Evolutionary conservation across 2,888 invertebrate genomes (phyloP).

Genomic region (Ectemnius lituratus): DNA sequence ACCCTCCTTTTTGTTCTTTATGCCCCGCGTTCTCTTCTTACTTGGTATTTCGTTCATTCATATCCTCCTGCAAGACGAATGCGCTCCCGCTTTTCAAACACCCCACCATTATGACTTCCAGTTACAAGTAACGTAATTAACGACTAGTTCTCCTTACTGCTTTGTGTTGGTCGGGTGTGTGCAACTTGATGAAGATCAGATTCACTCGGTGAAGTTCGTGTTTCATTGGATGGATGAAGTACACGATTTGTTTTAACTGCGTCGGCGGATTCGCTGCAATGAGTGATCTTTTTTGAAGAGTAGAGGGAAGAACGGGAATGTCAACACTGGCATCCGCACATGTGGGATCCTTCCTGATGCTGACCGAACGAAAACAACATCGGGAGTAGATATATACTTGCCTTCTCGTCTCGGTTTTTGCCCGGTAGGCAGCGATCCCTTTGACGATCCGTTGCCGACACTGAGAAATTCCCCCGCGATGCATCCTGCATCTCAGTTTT

Average conservation of each 20-base stretch:
- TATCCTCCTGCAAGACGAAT: constrained; percentile 51
- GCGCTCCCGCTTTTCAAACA: constrained; percentile 18
- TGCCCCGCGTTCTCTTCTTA: constrained; percentile 59
- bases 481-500: constrained; percentile 13
- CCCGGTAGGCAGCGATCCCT: constrained; percentile 18
- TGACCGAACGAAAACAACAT: constrained; percentile 24
- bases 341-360: constrained; percentile 28
- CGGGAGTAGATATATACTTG: constrained; percentile 16
- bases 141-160: not conserved
- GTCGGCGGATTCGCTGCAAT: not conserved
- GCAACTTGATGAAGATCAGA: not conserved
- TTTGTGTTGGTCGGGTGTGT: not conserved
- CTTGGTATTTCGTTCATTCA: constrained; percentile 58
- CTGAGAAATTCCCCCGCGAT: constrained; percentile 32
- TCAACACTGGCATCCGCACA: constrained; percentile 37
- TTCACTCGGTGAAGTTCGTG: not conserved
- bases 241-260: not conserved
- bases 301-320: constrained; percentile 24
- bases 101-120: too few relatives aligned
- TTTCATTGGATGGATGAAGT: not conserved
- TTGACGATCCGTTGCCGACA: constrained; percentile 17
- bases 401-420: constrained; percentile 25
- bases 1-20: constrained; percentile 61
- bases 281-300: not conserved
- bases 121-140: too few relatives aligned